phyloP scores from a whole-genome alignment of 23 tunicate genomes.

The Styela plicata region DNA sequence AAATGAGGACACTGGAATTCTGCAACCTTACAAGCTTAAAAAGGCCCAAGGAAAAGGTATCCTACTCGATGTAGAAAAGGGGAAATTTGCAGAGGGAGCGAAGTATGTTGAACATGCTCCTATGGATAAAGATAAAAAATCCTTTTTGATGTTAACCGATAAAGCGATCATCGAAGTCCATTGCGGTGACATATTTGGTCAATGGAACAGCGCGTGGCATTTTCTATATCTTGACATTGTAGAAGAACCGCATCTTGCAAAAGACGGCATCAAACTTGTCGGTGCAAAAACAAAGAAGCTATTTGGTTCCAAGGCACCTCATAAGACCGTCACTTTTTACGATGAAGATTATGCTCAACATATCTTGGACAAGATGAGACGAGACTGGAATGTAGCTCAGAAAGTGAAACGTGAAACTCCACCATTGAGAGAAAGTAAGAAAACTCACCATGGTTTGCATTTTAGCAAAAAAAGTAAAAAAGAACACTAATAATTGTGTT shows the following conservation, averaged over 20 bases:
- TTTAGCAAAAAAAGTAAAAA: not conserved
- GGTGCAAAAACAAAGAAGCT: constrained; percentile 47
- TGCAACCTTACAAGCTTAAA: constrained; percentile 61
- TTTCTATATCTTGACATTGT: constrained; percentile 39
- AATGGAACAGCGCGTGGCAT: constrained; percentile 82
- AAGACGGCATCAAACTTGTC: constrained; percentile 33
- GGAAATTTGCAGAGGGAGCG: constrained; percentile 32
- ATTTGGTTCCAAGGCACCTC: constrained; percentile 36
- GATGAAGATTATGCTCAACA: constrained; percentile 27
- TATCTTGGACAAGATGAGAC: not conserved
- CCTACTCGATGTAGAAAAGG: constrained; percentile 55
- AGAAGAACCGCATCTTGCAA: constrained; percentile 35
- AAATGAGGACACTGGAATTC: constrained; percentile 59
- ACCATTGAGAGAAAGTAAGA: constrained; percentile 18
- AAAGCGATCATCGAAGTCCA: constrained; percentile 60
- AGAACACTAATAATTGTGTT: not conserved
- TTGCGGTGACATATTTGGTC: constrained; percentile 78
- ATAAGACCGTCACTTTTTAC: constrained; percentile 44
- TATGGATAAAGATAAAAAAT: constrained; percentile 45
- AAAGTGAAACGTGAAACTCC: not conserved
- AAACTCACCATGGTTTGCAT: constrained; percentile 16
- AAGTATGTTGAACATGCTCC: constrained; percentile 67
- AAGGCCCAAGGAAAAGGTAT: constrained; percentile 80
- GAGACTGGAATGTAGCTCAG: not conserved
- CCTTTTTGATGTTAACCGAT: constrained; percentile 56